Base-by-base conservation (phyloP, 2,797 vertebrate genomes). In the Anniella stebbinsi region DNA sequence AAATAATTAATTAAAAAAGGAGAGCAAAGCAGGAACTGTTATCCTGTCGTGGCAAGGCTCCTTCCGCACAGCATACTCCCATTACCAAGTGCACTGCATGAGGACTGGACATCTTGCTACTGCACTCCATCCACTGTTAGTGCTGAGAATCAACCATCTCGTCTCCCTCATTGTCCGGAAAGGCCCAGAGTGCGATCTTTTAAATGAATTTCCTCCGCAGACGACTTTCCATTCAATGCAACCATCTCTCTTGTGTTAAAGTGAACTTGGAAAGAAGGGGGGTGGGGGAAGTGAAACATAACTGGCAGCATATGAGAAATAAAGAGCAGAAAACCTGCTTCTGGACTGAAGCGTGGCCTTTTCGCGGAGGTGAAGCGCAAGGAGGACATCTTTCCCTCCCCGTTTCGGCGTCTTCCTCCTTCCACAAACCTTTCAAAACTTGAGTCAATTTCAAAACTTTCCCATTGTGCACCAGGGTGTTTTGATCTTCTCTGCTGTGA, bases 401-500 rank as follows among this genome's bases (percentile, higher is more conserved):
- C 78, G 8, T 10, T 12, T 54, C 63, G 45, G 45, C 28, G 17
- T 21, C 13, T 91, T 91, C 18, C 45, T 36, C 66, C 38, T 21
- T 63, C 67, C 0, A 13, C 17, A 80, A 69, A 67, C 45, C n/a
- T 51, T 15, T 84, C 8, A 91, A 88, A 94, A 83, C 51, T 48
- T 57, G 21, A 78, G 41, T 84, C 28, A 41, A 66, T 5, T 76
- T 84, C 75, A 86, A 54, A 86, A 89, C 90, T 87, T 90, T 87
- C 73, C 80, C 70, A 0, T 57, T 2, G 0, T 12, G 87, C 2
- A 78, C 36, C 38, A 73, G 77, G 82, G 70, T n/a, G 76, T 72
- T 95, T 80, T 41, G 88, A 93, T 92, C 75, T 90, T 88, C 85
- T 57, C 28, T 12, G 33, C 86, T 90, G 36, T 4, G 77, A 89